A percentile compares a stretch with the other conserved stretches of the same genome.
These are phyloP conservation scores for Drosophila kurseongensis DNA, from an alignment of 1,140 invertebrate genomes.

Conservation along the genomic window DNA sequence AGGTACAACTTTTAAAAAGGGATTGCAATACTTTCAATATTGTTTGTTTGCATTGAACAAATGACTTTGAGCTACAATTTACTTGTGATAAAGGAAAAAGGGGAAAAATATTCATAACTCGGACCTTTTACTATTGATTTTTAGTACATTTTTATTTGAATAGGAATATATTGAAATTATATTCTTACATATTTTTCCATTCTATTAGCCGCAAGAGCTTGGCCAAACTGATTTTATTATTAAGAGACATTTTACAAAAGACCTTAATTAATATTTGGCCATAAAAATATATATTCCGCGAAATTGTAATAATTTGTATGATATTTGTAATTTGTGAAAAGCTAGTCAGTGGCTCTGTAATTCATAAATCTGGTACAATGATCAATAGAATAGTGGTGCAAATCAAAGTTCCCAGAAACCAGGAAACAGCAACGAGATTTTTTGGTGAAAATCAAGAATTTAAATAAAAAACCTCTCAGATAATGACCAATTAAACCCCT, in stretches of 20 bases:
- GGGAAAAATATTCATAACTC: constrained; percentile 18
- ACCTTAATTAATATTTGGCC: no score
- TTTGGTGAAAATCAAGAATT: constrained; percentile 29
- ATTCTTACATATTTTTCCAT: no score
- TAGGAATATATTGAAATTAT: no score
- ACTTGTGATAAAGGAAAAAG: constrained; percentile 26
- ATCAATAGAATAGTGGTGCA: constrained; percentile 32
- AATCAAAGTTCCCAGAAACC: constrained; percentile 6
- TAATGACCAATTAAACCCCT: no score
- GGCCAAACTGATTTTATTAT: no score
- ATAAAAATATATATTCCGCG: not conserved
- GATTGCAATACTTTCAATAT: constrained; percentile 53
- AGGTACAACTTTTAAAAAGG: constrained; percentile 26
- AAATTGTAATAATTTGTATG: not conserved
- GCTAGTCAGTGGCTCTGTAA: not conserved
- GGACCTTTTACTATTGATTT: no score
- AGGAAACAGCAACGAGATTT: constrained; percentile 18
- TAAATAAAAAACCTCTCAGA: not conserved
- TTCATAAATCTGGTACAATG: constrained; percentile 27
- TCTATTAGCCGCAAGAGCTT: no score
- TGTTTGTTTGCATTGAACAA: constrained; percentile 55
- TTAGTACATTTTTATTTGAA: no score
- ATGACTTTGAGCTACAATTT: constrained; percentile 56
- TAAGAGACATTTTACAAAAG: no score
- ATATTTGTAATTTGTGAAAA: constrained; percentile 1